phyloP scores from a whole-genome alignment of 2,797 vertebrate species.

The Artibeus lituratus region DNA sequence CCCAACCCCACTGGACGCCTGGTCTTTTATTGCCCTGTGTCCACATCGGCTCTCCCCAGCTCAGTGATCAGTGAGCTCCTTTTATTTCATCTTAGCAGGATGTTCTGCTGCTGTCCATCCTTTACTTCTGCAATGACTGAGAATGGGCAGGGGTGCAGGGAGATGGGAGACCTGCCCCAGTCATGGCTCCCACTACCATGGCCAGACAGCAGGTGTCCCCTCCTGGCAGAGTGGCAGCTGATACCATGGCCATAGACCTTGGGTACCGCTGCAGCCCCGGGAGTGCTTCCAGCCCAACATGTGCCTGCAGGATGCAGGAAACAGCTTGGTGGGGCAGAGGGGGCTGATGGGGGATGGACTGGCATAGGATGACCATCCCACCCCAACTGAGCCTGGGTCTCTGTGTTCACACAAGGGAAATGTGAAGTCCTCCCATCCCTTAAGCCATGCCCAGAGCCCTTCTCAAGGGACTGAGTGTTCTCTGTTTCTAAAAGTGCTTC shows the following conservation, averaged over 20 bases:
- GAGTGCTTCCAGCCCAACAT: neutral
- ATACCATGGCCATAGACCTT: neutral
- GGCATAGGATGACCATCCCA: neutral
- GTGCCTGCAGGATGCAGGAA: neutral
- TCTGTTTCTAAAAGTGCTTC: neutral
- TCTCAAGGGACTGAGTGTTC: neutral
- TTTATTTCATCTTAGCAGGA: no score
- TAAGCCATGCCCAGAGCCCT: neutral
- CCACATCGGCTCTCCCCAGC: neutral
- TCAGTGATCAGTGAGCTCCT: neutral
- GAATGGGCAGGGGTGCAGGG: neutral
- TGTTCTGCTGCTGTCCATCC: neutral
- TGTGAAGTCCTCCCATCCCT: neutral
- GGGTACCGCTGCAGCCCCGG: neutral
- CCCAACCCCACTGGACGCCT: neutral
- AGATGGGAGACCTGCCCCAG: neutral
- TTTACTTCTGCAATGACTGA: neutral
- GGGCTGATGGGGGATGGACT: neutral
- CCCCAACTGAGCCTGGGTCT: neutral
- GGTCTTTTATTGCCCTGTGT: fast-evolving
- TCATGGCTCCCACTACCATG: fast-evolving
- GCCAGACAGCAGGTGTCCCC: neutral
- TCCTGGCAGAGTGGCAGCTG: fast-evolving
- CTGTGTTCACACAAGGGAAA: neutral
- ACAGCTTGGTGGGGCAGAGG: no score